Evolutionary conservation across 1,140 invertebrate genomes (phyloP), one percentile per base, ranked within the genome.

Genomic region (Liolophura sinensis): DNA sequence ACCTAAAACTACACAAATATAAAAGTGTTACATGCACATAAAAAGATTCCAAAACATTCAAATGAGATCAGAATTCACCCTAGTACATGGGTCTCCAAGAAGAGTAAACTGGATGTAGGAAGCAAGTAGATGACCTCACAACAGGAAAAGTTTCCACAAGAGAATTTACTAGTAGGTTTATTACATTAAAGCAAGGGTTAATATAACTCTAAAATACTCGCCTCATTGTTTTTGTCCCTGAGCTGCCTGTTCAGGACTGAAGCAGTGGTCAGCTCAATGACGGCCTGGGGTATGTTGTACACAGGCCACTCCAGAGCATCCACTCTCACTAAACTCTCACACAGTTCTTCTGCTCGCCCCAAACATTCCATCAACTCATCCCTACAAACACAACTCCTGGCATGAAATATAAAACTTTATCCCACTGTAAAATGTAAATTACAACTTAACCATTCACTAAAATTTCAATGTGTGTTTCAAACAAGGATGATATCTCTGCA

Each of bases 261-360:
- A 0, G 71, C 64, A 48, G 73, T 70, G 18, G 69, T 68, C 1
- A 78, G 65, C 52, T 78, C 64, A 18, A 72, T 70, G 11, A 79
- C 22, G 3, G 69, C 50, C 25, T 77, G 60, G 24, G 71, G 64
- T 22, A 72, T 68, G 49, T 73, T 54, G 14, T 72, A 58, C 9
- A 78, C 66, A 16, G 79, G 79, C 79, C 79, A 81, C 31, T 78
- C 77, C 62, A 78, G 60, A 5, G 74, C 71, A 20, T 69, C 58
- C n/a, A 80, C 57, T 64, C 73, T 76, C 50, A 81, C 40, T 56
- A 81, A 52, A 24, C 71, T 71, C 48, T 81, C 77, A 46, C 69
- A 67, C 18, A 73, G 62, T n/a, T 65, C 68, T 56, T 78, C 74
- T 24, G 69, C 69, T 7, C 74, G 72, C 31, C 59, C 65, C 12